These are phyloP conservation scores for Steatornis caripensis DNA, from an alignment of 2,113 vertebrate genomes.

Conservation along the genomic window DNA sequence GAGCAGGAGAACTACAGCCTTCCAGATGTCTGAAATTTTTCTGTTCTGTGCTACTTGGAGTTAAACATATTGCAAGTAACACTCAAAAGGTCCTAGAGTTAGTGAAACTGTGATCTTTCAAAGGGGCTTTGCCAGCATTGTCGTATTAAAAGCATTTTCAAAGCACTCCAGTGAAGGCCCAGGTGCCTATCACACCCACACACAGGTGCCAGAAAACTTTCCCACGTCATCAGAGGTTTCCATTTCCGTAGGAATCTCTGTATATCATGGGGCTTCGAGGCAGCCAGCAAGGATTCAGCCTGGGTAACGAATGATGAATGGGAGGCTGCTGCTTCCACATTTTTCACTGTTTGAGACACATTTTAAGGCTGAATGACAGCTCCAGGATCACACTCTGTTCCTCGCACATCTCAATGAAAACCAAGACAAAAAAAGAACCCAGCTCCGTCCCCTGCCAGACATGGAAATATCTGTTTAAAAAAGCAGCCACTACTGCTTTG, in stretches of 20 bases:
- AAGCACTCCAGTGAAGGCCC: neutral
- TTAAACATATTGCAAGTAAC: neutral
- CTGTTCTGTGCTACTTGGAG: neutral
- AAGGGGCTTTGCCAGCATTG: neutral
- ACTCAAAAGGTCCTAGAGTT: neutral
- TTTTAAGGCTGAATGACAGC: neutral
- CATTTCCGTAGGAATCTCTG: neutral
- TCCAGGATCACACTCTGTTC: constrained; percentile 17
- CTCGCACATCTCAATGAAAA: fast-evolving
- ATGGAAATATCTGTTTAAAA: neutral
- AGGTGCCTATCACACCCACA: neutral
- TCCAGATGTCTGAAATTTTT: neutral
- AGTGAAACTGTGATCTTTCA: neutral
- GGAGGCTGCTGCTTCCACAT: neutral
- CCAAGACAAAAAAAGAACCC: neutral
- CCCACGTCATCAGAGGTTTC: constrained; percentile 7
- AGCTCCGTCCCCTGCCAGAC: neutral
- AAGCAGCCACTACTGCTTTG: neutral
- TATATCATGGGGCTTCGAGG: neutral
- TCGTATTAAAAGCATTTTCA: neutral
- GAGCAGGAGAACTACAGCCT: neutral
- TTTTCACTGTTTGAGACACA: neutral
- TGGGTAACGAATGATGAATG: constrained; percentile 25
- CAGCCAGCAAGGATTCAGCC: constrained; percentile 3
- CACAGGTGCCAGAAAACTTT: neutral